Percentiles rank a stretch among this genome's conserved stretches.
Conservation (phyloP, 37 sponge, comb jelly and placozoan genomes). For the Bolinopsis microptera region DNA sequence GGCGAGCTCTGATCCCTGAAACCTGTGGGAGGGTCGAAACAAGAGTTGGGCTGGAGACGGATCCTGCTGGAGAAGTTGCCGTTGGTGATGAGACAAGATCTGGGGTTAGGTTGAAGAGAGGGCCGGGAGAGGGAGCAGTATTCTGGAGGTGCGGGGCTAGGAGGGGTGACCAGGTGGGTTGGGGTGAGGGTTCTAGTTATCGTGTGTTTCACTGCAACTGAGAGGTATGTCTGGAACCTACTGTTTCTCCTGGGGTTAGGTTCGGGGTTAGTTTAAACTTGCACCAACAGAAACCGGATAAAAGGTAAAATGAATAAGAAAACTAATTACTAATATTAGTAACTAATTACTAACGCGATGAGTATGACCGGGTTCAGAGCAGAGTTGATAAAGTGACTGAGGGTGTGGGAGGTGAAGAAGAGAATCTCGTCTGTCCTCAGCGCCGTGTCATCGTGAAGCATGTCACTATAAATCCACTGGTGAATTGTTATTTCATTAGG, state of each 20-base stretch:
- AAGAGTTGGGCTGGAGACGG: neutral
- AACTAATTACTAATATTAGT: no score
- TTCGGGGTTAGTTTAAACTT: neutral
- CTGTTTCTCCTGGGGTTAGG: neutral
- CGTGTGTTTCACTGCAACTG: neutral
- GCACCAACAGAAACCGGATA: neutral
- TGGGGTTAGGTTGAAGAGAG: neutral
- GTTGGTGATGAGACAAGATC: neutral
- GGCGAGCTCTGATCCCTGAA: neutral
- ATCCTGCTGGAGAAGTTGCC: neutral
- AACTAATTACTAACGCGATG: neutral
- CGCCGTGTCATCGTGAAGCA: neutral
- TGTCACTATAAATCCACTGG: neutral
- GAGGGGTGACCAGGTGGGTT: neutral
- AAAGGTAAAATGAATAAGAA: no score
- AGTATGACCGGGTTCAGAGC: neutral
- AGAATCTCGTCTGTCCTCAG: constrained; percentile 12
- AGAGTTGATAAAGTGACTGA: neutral
- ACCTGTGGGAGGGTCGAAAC: neutral
- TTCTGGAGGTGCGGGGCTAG: neutral
- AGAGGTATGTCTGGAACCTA: neutral
- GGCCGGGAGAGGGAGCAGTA: neutral
- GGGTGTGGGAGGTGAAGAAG: neutral
- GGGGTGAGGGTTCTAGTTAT: neutral
- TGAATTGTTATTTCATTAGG: no score